A percentile compares a stretch with the other conserved stretches of the same genome.
Conservation (phyloP, 2,113 vertebrate genomes). For the Myrmophylax atrothorax region DNA sequence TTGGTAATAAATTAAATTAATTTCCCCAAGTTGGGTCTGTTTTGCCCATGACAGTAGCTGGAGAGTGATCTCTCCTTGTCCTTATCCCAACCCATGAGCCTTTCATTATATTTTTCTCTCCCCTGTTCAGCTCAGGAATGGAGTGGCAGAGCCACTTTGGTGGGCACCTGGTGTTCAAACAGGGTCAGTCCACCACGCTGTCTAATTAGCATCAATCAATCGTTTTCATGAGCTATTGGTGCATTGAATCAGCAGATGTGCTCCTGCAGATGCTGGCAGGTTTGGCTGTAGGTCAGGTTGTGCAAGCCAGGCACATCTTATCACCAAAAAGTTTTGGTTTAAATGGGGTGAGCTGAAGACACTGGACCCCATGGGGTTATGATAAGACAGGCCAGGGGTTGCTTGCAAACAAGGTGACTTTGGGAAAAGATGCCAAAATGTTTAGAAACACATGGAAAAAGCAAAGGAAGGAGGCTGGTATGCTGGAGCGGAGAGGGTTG, state of each 20-base stretch:
- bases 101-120: not conserved
- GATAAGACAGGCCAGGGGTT: not conserved
- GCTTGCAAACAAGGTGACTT: not conserved
- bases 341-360: not conserved
- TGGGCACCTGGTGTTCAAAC: not conserved
- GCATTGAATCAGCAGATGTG: not conserved
- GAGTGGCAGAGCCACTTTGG: not conserved
- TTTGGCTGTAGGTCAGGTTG: not conserved
- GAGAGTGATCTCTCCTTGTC: not conserved
- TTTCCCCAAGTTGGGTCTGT: not conserved
- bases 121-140: not conserved
- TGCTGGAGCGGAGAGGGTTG: rapidly evolving
- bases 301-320: rapidly evolving
- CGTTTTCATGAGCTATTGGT: not conserved
- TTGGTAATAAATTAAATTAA: not conserved
- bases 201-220: not conserved
- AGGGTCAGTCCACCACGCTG: not conserved
- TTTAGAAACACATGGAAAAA: not conserved
- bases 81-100: not conserved
- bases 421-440: not conserved
- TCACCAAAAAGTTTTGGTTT: not conserved
- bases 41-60: not conserved
- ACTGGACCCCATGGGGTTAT: not conserved
- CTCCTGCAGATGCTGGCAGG: not conserved
- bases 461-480: not conserved